Conservation (phyloP, 2,888 invertebrate species). For the Macrosiphum euphorbiae region DNA sequence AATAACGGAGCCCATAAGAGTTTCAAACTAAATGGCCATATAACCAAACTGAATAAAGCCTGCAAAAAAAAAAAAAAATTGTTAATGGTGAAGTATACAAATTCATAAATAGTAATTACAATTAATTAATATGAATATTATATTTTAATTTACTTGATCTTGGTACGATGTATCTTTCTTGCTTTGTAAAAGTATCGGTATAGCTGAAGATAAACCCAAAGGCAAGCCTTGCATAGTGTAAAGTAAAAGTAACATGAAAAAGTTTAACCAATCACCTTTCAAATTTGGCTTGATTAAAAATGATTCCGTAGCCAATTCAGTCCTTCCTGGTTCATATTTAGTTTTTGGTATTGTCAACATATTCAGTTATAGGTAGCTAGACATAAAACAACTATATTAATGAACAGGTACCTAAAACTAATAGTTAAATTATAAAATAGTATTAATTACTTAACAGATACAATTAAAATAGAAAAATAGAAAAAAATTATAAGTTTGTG, state of each 20-base stretch:
- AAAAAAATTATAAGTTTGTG: too few relatives aligned
- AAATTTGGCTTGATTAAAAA: background rate
- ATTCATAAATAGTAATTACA: background rate
- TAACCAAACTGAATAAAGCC: background rate
- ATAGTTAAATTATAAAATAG: background rate
- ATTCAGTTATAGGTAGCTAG: background rate
- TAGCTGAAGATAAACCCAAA: conserved; percentile 31
- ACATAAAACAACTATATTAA: background rate
- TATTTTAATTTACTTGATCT: conserved; percentile 49
- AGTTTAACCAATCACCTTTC: conserved; percentile 49
- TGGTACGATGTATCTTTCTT: conserved; percentile 29
- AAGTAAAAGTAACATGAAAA: conserved; percentile 40
- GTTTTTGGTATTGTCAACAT: background rate
- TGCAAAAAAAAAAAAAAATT: background rate
- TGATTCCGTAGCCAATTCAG: background rate
- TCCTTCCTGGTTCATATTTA: conserved; percentile 33
- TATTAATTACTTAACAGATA: background rate
- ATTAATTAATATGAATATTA: background rate
- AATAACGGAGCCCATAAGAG: background rate
- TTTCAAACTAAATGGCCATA: conserved; percentile 12
- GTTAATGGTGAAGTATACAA: background rate
- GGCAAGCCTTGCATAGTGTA: conserved; percentile 59
- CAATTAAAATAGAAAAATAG: background rate
- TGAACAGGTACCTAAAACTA: background rate
- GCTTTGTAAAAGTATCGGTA: conserved; percentile 57